Evolutionary conservation across 2,797 vertebrate genomes (phyloP).

Genomic region (Danio kyathit): DNA sequence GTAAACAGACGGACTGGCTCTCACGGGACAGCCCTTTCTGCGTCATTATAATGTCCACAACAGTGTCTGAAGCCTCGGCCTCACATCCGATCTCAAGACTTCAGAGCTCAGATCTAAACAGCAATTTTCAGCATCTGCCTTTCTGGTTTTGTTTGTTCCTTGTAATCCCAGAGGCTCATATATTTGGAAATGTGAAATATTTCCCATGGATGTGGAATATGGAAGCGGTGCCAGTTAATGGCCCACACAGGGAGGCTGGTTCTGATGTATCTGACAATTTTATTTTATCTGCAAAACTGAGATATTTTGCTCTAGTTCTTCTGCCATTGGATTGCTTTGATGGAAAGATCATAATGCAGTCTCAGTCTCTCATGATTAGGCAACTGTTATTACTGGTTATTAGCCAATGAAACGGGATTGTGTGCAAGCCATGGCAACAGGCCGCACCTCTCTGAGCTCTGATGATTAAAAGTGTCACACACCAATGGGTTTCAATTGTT

Average conservation of each 20-base stretch:
- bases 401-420: neutral
- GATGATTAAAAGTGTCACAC: slow-evolving; percentile 2
- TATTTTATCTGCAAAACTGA: slow-evolving; percentile 2
- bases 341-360: neutral
- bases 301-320: neutral
- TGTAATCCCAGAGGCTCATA: slow-evolving; percentile 42
- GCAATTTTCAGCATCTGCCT: slow-evolving; percentile 42
- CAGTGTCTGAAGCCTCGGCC: slow-evolving; percentile 11
- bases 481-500: neutral
- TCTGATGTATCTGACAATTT: neutral
- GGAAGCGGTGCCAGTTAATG: slow-evolving; percentile 23
- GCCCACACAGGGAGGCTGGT: slow-evolving; percentile 42
- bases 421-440: slow-evolving; percentile 1
- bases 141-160: slow-evolving; percentile 47
- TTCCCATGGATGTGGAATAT: slow-evolving; percentile 35
- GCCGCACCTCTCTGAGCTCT: neutral
- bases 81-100: slow-evolving; percentile 33
- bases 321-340: neutral
- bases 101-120: slow-evolving; percentile 51
- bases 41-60: slow-evolving; percentile 22
- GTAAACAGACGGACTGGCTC: slow-evolving; percentile 38
- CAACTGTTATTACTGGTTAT: neutral
- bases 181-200: neutral
- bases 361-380: neutral
- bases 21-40: slow-evolving; percentile 35